Evolutionary conservation across 2,113 vertebrate genomes (phyloP), one percentile per base, ranked within the genome.

Genomic region (Hippocampus guttulatus): DNA sequence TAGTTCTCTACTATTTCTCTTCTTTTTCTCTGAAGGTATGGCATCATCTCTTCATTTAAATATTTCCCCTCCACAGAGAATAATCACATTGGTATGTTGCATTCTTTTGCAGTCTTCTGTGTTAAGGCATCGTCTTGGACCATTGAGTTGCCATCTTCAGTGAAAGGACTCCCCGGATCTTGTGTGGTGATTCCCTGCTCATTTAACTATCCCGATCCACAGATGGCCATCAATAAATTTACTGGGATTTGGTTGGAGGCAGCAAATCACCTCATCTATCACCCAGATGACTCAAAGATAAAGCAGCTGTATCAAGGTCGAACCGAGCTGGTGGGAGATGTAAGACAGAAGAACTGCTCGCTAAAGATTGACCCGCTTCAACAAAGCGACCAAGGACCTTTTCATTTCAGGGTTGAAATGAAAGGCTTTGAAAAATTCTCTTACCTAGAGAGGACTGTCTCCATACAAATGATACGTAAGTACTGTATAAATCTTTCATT

Each of bases 141-240:
- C 5, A n/a, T 63, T 8, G 5, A 64, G 1, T 20, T 89, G 10
- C 88, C 88, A 0, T 25, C 74, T 8, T 43, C 78, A 27, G 71
- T 92, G 0, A 68, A 82, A 63, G 91, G 89, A 45, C 76, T 92
- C 12, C 45, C 16, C 1, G 89, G 87, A 3, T 92, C 89, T 1
- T 92, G 91, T 62, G 85, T 92, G 62, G 84, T 88, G 47, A 87
- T 92, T 66, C 90, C 91, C 43, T 93, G 92, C 81, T 73, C 76
- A 0, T 93, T 68, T 70, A 64, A 57, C 38, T 90, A 88, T 63
- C 90, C 89, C 51, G 38, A 74, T 64, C n/a, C 64, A 23, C 0
- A 1, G 1, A 69, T 0, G 0, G 14, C 0, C 0, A 10, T 68
- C 65, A 72, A 27, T 14, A 2, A n/a, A 27, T 72, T 86, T 16